A percentile compares a stretch with the other conserved stretches of the same genome.
phyloP scores from a whole-genome alignment of 2,797 vertebrate genomes.

The Arctocebus calabarensis region DNA sequence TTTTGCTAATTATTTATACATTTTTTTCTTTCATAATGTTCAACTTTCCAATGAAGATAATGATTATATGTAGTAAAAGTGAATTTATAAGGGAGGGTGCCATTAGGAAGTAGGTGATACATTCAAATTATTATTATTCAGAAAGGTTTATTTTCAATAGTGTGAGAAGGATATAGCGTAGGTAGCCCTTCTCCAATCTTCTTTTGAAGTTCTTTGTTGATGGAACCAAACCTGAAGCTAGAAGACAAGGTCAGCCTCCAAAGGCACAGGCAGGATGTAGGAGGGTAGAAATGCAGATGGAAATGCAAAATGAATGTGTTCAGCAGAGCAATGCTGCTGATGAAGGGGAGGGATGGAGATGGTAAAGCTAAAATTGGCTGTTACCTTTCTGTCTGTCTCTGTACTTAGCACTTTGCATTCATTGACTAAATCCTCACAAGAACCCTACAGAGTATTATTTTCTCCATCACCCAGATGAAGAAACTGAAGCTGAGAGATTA shows the following conservation, averaged over 20 bases:
- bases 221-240: not conserved
- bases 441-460: not conserved
- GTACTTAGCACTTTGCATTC: no score
- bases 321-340: not conserved
- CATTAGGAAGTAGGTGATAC: not conserved
- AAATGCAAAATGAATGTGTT: not conserved
- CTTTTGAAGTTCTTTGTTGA: not conserved
- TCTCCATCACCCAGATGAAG: not conserved
- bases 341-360: not conserved
- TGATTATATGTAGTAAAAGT: not conserved
- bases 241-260: not conserved
- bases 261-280: fast-evolving
- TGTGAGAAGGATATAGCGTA: not conserved
- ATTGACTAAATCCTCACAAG: not conserved
- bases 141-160: not conserved
- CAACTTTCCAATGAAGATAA: not conserved
- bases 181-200: not conserved
- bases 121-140: not conserved
- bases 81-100: not conserved
- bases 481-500: not conserved
- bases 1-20: not conserved
- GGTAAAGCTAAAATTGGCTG: not conserved
- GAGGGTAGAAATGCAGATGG: not conserved
- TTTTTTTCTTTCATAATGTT: not conserved
- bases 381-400: not conserved